These are phyloP conservation scores for Hirtodrosophila histrioides DNA, from an alignment of 2,888 invertebrate genomes.

Conservation along the genomic window DNA sequence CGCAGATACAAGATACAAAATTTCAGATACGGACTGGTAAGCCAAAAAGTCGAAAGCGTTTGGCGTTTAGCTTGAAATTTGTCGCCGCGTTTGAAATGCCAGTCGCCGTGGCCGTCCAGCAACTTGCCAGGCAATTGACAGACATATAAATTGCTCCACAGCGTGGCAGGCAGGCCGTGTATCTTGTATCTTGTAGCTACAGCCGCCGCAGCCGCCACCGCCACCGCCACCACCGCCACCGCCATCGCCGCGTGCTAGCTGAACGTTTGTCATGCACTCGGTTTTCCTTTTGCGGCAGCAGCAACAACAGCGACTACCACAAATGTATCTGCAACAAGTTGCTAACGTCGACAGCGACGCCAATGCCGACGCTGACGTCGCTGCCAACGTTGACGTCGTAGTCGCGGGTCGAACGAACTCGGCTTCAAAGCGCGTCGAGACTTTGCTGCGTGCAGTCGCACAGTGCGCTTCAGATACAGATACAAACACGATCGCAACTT, in stretches of 20 bases:
- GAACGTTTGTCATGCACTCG: constrained; percentile 76
- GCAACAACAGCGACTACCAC: constrained; percentile 35
- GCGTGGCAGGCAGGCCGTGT: constrained; percentile 49
- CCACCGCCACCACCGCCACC: neutral
- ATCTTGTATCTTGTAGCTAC: constrained; percentile 68
- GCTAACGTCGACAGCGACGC: constrained; percentile 49
- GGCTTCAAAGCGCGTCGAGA: constrained; percentile 73
- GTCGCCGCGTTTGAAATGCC: constrained; percentile 69
- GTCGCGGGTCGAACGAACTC: constrained; percentile 62
- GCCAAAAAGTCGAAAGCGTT: constrained; percentile 61
- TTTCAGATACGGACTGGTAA: constrained; percentile 24
- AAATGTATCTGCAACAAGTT: constrained; percentile 81
- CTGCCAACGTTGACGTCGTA: constrained; percentile 16
- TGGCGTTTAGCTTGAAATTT: constrained; percentile 76
- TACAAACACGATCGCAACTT: constrained; percentile 28
- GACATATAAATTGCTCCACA: constrained; percentile 75
- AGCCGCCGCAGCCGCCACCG: constrained; percentile 15
- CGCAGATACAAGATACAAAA: constrained; percentile 41
- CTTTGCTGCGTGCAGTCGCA: constrained; percentile 76
- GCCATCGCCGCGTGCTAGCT: constrained; percentile 63
- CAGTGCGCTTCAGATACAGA: constrained; percentile 42
- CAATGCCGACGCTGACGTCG: constrained; percentile 16
- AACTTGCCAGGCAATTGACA: constrained; percentile 70
- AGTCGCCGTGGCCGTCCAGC: constrained; percentile 45
- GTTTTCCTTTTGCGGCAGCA: constrained; percentile 77